Percentiles rank a stretch among this genome's conserved stretches.
Conservation (phyloP, 2,888 invertebrate species). For the Thereva nobilitata region DNA sequence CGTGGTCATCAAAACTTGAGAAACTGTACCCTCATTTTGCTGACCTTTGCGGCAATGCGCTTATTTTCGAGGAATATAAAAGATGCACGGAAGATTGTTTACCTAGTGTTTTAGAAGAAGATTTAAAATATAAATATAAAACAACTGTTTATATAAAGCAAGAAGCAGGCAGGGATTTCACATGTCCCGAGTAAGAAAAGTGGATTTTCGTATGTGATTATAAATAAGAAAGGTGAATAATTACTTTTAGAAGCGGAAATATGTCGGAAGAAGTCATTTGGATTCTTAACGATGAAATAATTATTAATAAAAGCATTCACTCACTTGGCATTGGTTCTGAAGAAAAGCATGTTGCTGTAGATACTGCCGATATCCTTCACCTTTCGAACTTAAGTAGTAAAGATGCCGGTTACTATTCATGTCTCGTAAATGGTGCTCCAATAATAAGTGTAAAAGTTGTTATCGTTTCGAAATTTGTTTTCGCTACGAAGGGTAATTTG, state of each 20-base stretch:
- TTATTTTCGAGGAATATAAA: conserved; percentile 31
- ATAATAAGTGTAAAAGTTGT: conserved; percentile 26
- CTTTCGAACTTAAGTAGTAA: conserved; percentile 11
- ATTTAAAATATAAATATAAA: conserved; percentile 31
- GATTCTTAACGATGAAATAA: conserved; percentile 28
- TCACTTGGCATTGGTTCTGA: conserved; percentile 27
- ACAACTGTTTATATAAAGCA: conserved; percentile 30
- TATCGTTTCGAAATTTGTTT: conserved; percentile 29
- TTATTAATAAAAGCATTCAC: conserved; percentile 18
- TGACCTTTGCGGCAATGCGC: conserved; percentile 9
- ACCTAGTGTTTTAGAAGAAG: conserved; percentile 30
- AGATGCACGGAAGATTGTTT: conserved; percentile 34
- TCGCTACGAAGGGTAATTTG: conserved; percentile 32
- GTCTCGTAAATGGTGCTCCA: conserved; percentile 32
- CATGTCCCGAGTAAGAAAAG: conserved; percentile 33
- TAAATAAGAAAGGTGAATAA: too few relatives aligned
- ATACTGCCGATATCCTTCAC: conserved; percentile 16
- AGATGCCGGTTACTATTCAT: conserved; percentile 34
- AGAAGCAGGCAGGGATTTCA: conserved; percentile 21
- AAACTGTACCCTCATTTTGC: conserved; percentile 31
- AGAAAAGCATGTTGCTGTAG: conserved; percentile 33
- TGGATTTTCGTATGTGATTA: neutral
- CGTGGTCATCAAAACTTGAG: conserved; percentile 21
- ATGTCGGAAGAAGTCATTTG: conserved; percentile 30
- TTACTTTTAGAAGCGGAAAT: conserved; percentile 21